Conservation (phyloP, 2,797 vertebrate genomes). For the Spinus olivaceus region DNA sequence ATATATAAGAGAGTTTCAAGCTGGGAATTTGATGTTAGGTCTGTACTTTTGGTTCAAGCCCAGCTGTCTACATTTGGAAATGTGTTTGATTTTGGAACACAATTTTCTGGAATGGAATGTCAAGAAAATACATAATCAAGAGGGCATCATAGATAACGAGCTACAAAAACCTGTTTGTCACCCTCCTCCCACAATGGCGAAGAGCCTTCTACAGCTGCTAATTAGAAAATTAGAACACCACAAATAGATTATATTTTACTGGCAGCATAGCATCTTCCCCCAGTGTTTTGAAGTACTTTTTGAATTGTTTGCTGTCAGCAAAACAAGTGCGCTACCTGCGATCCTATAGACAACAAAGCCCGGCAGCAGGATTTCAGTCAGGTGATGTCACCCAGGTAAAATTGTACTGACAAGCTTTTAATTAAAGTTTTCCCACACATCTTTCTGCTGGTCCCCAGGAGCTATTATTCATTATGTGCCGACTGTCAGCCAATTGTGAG, state of each 20-base stretch:
- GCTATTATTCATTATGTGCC: constrained; percentile 82
- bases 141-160: constrained; percentile 6
- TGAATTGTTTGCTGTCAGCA: constrained; percentile 82
- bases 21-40: background rate
- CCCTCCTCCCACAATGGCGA: constrained; percentile 23
- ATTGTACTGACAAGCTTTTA: constrained; percentile 93
- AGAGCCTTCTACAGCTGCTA: constrained; percentile 66
- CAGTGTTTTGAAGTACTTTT: constrained; percentile 74
- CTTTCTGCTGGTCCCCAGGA: constrained; percentile 79
- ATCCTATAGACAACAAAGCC: constrained; percentile 81
- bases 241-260: constrained; percentile 68
- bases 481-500: constrained; percentile 82
- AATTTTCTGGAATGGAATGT: constrained; percentile 22
- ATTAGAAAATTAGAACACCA: constrained; percentile 74
- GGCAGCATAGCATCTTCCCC: constrained; percentile 48
- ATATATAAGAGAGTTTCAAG: background rate
- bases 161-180: constrained; percentile 54
- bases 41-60: constrained; percentile 7
- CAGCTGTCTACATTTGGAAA: constrained; percentile 25
- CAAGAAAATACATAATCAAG: constrained; percentile 26
- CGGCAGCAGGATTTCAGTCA: constrained; percentile 80
- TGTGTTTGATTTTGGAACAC: constrained; percentile 25
- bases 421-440: constrained; percentile 92
- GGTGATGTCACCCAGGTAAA: constrained; percentile 87
- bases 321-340: constrained; percentile 73